A percentile compares a stretch with the other conserved stretches of the same genome.
phyloP scores from a whole-genome alignment of 2,113 vertebrate species.

The Cololabis saira region DNA sequence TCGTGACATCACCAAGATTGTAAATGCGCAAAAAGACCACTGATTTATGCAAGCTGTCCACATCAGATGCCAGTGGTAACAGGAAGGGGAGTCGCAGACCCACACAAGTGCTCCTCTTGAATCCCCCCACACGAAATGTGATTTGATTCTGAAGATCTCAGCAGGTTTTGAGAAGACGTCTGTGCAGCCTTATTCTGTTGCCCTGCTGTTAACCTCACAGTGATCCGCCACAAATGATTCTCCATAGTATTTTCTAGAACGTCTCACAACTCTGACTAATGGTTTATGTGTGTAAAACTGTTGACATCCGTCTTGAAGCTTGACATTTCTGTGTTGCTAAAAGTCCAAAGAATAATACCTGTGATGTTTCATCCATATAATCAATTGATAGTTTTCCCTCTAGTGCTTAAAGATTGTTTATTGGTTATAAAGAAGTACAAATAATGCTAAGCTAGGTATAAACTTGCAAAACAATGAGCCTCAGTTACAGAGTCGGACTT shows the following conservation, averaged over 20 bases:
- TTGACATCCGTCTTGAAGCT: background rate
- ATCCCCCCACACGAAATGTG: slow-evolving; percentile 22
- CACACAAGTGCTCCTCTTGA: background rate
- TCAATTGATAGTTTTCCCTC: background rate
- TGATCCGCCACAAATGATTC: slow-evolving; percentile 9
- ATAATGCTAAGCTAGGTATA: too few species aligned
- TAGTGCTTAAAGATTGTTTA: background rate
- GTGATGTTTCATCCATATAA: background rate
- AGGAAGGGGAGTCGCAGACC: background rate
- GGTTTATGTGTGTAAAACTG: background rate
- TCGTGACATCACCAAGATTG: slow-evolving; percentile 51
- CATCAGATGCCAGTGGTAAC: slow-evolving; percentile 25
- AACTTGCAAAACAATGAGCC: background rate
- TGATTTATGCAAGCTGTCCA: slow-evolving; percentile 38
- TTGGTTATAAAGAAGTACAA: background rate
- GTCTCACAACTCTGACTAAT: background rate
- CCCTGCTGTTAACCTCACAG: slow-evolving; percentile 4
- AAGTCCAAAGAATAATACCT: background rate
- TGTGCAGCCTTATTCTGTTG: slow-evolving; percentile 10
- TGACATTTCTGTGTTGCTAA: background rate
- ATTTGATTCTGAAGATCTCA: slow-evolving; percentile 26
- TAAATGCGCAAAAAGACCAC: slow-evolving; percentile 32
- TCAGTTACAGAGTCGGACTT: background rate
- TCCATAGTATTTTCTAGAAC: background rate
- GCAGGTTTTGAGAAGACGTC: background rate